These are phyloP conservation scores for Sterrhoptilus dennistouni DNA, from an alignment of 2,113 vertebrate species.

Conservation along the genomic window DNA sequence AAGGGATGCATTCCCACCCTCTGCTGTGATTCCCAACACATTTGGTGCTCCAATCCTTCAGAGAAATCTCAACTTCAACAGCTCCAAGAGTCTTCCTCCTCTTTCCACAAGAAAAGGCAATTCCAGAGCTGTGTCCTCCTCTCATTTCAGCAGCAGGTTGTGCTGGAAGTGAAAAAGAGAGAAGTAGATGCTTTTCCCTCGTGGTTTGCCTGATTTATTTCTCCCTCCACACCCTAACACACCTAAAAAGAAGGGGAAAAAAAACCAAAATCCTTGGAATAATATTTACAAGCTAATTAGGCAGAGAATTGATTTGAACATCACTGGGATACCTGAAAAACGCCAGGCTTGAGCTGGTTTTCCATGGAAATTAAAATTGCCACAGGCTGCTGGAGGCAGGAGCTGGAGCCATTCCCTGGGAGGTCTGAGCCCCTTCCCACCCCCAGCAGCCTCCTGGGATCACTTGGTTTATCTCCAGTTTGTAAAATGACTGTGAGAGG, in stretches of 20 bases:
- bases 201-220: not conserved
- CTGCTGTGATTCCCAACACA: not conserved
- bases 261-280: not conserved
- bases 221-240: not conserved
- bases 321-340: not conserved
- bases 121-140: not conserved
- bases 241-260: not conserved
- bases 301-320: not conserved
- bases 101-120: not conserved
- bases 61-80: not conserved
- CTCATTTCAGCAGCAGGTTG: not conserved
- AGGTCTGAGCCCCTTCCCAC: not conserved
- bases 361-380: not conserved
- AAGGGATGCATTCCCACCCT: accelerated
- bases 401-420: not conserved
- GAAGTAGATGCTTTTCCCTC: not conserved
- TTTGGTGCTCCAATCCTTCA: not conserved
- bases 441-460: not conserved
- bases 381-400: not conserved
- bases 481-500: not conserved
- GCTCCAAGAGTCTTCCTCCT: no score
- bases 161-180: not conserved
- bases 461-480: not conserved
- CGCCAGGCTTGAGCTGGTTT: not conserved
- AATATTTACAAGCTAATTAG: not conserved